Conservation (phyloP, 2,888 invertebrate genomes). For the Chrysina gloriosa region DNA sequence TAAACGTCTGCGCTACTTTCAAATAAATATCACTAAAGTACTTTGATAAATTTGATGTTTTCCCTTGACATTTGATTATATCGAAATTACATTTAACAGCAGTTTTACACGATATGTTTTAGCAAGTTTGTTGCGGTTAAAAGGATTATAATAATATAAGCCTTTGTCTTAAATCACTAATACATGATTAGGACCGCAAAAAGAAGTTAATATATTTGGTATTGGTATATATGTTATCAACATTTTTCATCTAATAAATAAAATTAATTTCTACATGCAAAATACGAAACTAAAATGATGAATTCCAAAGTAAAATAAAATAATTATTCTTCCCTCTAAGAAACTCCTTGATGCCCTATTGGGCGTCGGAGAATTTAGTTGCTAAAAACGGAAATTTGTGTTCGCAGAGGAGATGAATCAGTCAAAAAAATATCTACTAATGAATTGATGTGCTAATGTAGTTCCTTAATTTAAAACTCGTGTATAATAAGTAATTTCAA, state of each 20-base stretch:
- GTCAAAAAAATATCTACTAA: background rate
- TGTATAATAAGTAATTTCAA: constrained; percentile 14
- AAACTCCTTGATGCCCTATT: no score
- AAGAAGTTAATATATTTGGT: no score
- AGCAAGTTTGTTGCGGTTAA: no score
- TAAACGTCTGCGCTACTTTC: constrained; percentile 9
- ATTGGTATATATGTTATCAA: no score
- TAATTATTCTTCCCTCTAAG: background rate
- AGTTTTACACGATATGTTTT: background rate
- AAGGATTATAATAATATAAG: no score
- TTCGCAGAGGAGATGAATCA: no score
- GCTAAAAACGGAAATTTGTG: no score
- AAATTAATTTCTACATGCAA: background rate
- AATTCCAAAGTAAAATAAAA: background rate
- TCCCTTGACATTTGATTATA: constrained; percentile 8
- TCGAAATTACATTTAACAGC: constrained; percentile 19
- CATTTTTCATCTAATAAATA: no score
- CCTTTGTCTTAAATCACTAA: no score
- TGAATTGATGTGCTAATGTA: background rate
- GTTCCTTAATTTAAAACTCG: background rate
- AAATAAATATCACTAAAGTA: constrained; percentile 36
- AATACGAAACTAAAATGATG: background rate
- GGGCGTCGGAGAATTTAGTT: no score
- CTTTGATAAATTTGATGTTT: constrained; percentile 8
- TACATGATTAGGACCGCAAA: no score